Conservation (phyloP, 2,113 vertebrate genomes). For the Lichenostomus cassidix region DNA sequence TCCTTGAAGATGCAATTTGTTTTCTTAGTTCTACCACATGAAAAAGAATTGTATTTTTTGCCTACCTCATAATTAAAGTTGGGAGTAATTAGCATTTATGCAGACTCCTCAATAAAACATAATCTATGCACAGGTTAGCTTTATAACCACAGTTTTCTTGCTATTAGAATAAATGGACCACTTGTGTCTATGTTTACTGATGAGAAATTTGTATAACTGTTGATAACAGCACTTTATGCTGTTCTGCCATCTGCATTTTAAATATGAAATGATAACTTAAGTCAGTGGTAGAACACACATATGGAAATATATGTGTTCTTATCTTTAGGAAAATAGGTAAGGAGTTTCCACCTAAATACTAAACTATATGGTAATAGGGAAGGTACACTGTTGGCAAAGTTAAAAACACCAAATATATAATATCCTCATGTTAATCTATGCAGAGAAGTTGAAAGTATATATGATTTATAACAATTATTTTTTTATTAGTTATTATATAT, state of each 20-base stretch:
- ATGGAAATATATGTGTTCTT: neutral
- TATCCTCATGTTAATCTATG: neutral
- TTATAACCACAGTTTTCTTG: neutral
- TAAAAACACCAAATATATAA: conserved; percentile 6
- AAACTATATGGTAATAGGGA: neutral
- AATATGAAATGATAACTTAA: neutral
- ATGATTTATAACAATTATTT: conserved; percentile 13
- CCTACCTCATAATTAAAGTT: neutral
- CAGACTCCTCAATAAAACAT: neutral
- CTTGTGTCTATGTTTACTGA: neutral
- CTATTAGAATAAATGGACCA: neutral
- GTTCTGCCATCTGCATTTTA: neutral
- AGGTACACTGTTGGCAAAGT: conserved; percentile 4
- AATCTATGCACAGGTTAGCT: neutral
- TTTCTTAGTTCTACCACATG: neutral
- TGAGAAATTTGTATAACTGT: neutral
- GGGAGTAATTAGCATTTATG: neutral
- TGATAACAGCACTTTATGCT: neutral
- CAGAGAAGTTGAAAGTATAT: conserved; percentile 7
- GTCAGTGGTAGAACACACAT: neutral
- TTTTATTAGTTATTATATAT: neutral
- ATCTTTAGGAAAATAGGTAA: neutral
- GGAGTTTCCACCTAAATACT: neutral
- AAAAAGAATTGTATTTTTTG: neutral
- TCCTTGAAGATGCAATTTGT: neutral